Conservation (phyloP, 2,888 invertebrate genomes). For the Carterocephalus palaemon region DNA sequence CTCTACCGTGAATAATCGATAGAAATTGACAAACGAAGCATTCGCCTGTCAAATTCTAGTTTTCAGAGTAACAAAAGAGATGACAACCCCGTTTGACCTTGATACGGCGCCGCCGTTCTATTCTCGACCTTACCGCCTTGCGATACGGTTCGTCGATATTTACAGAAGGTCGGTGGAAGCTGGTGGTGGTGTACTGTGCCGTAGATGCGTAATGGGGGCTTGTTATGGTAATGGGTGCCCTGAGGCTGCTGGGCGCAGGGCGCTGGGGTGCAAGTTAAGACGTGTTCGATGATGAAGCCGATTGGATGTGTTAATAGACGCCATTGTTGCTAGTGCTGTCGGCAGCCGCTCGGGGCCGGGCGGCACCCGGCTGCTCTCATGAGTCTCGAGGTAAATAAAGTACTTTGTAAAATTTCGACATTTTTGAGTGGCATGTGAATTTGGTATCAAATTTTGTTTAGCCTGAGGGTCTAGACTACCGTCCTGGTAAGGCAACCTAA, state of each 20-base stretch:
- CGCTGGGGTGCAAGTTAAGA: constrained; percentile 47
- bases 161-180: constrained; percentile 21
- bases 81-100: constrained; percentile 34
- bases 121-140: constrained; percentile 29
- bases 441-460: no score
- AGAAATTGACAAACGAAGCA: constrained; percentile 78
- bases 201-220: constrained; percentile 72
- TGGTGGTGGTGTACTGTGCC: constrained; percentile 39
- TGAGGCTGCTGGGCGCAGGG: constrained; percentile 51
- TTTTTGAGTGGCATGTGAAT: no score
- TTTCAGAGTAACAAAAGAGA: constrained; percentile 59
- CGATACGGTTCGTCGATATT: constrained; percentile 4
- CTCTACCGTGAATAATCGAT: constrained; percentile 72
- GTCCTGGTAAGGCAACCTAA: no score
- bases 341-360: constrained; percentile 31
- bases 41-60: constrained; percentile 77
- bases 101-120: constrained; percentile 15
- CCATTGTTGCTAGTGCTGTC: constrained; percentile 21
- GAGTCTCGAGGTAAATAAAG: no score
- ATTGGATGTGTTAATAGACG: constrained; percentile 39
- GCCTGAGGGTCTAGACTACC: no score
- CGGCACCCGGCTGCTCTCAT: constrained; percentile 35
- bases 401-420: no score
- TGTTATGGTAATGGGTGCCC: constrained; percentile 75
- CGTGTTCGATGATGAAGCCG: constrained; percentile 47